Evolutionary conservation across 2,797 vertebrate species (phyloP).

Genomic region (Mycteria americana): DNA sequence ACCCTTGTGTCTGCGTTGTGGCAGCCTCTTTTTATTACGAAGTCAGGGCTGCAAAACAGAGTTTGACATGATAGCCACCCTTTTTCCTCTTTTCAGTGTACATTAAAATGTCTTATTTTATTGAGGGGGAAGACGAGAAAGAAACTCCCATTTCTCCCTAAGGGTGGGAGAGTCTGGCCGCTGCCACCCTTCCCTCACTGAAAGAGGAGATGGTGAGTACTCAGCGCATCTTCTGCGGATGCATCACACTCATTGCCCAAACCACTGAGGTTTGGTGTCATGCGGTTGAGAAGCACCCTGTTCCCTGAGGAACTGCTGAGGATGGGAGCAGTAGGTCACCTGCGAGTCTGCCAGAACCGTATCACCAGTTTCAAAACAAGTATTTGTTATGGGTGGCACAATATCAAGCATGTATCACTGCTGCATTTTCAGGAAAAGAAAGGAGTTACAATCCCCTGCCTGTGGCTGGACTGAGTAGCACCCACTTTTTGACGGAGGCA

Average conservation of each 20-base stretch:
- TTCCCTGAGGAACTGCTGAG: not conserved
- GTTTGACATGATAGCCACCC: not conserved
- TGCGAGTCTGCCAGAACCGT: rapidly evolving
- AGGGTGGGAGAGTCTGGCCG: conserved; percentile 37
- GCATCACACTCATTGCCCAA: not conserved
- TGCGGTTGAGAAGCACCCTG: not conserved
- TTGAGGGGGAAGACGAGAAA: conserved; percentile 58
- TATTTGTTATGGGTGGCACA: not conserved
- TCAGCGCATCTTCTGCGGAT: not conserved
- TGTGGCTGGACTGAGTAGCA: not conserved
- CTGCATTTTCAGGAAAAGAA: not conserved
- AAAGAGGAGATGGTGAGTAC: conserved; percentile 51
- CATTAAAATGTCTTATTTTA: conserved; percentile 43
- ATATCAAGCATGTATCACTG: not conserved
- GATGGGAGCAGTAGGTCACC: not conserved
- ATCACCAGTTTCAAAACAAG: not conserved
- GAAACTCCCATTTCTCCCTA: conserved; percentile 51
- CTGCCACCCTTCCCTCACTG: conserved; percentile 43
- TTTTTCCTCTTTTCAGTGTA: not conserved
- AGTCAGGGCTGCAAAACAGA: not conserved
- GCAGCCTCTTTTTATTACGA: not conserved
- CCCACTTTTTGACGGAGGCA: not conserved
- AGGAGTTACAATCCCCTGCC: not conserved
- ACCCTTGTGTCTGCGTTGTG: not conserved
- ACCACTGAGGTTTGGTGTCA: not conserved